Conservation (phyloP, 2,797 vertebrate genomes). For the Fistularia commersonii region DNA sequence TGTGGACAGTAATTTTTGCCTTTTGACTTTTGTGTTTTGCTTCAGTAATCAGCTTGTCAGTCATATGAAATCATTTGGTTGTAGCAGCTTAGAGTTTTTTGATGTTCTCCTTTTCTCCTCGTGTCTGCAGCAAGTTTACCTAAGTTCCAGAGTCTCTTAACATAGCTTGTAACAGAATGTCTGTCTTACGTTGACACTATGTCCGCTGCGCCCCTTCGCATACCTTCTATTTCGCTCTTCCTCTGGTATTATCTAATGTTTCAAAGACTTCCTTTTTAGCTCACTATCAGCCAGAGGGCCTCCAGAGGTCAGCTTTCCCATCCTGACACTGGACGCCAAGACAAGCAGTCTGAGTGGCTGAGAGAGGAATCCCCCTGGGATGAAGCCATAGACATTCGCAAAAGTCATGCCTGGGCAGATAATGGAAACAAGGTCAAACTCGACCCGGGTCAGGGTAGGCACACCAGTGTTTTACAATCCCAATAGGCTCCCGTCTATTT, state of each 20-base stretch:
- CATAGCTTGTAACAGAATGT: conserved; percentile 52
- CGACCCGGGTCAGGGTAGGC: conserved; percentile 18
- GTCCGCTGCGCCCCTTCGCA: conserved; percentile 48
- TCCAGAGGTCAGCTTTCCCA: conserved; percentile 69
- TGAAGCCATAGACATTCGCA: conserved; percentile 43
- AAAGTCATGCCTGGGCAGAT: conserved; percentile 52
- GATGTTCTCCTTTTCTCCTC: conserved; percentile 16
- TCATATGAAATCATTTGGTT: conserved; percentile 6
- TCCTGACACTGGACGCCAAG: conserved; percentile 63
- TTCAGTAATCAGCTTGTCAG: no score
- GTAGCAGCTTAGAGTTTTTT: conserved; percentile 18
- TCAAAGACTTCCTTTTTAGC: conserved; percentile 79
- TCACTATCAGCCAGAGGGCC: conserved; percentile 71
- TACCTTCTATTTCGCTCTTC: conserved; percentile 55
- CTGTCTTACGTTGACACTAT: conserved; percentile 45
- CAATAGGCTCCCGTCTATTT: no score
- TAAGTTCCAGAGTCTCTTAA: conserved; percentile 43
- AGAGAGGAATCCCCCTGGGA: conserved; percentile 58
- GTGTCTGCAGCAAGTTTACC: conserved; percentile 11
- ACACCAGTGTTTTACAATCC: conserved; percentile 9
- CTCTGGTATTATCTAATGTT: conserved; percentile 73
- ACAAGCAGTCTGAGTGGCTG: conserved; percentile 61
- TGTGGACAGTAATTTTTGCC: no score
- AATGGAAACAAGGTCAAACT: conserved; percentile 36
- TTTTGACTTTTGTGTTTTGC: no score